Base-by-base conservation (phyloP, 2,888 invertebrate genomes). In the Drosophila recens region DNA sequence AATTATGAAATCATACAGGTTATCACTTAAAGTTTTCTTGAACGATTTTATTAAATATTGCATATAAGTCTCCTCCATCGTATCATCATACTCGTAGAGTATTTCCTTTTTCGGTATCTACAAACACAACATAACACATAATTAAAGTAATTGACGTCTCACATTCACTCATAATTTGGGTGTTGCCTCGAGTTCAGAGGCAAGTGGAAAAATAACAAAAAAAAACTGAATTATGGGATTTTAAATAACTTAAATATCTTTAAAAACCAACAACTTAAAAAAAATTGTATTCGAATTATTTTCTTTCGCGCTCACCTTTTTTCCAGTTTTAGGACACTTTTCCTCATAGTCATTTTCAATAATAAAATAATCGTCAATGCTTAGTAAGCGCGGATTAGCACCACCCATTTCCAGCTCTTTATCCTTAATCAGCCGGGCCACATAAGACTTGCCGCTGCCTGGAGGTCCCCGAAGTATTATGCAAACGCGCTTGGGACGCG, bases 281-380 rank as follows among this genome's bases (percentile, higher is more conserved):
- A 23, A 23, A 40, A 15, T 9, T 40, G 15, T 3, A 9, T 6
- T 11, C 11, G 11, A 42, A 43, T 5, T 20, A 23, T 20, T 45
- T 23, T 3, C 6, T 13, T n/a, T 13, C 3, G 13, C 6, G 5
- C 80, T 76, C 38, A 90, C 91, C 89, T 91, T 92, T 67, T 91
- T 91, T 20, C 92, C 92, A 40, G 92, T 92, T 79, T 91, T 92
- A 0, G 91, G 90, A 67, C 93, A 92, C 54, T 90, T 90, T 62
- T 91, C 92, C 34, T 95, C 95, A 78, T 95, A 94, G 92, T 97
- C 97, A 68, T 95, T 95, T 92, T 97, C 97, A 67, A 96, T 95
- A 94, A 98, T 96, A 90, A 98, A 99, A 93, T 99, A 99, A 93
- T 99, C 98, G 92, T 99, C 98, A 70, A 99, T 95, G 70, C 97